Evolutionary conservation across 1,140 invertebrate genomes (phyloP), one percentile per base, ranked within the genome.

Genomic region (Brachionus koreanus): DNA sequence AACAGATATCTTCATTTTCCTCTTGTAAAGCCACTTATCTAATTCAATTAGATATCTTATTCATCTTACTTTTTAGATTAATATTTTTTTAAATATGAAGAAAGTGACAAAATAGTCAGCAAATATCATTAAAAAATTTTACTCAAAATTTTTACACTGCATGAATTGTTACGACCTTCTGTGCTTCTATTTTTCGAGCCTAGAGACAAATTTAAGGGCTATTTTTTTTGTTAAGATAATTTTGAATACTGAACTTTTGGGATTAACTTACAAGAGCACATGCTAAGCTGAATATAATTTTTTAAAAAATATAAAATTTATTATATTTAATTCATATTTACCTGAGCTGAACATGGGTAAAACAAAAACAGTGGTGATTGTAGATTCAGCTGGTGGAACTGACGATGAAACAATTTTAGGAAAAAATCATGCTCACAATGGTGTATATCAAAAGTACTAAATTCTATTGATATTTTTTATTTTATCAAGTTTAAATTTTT

Each of bases 321-420:
- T 16, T 39, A 19, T 37, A 39, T 37, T 37, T 69, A 16, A 69
- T 39, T 9, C 19, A 25, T 6, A 7, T 19, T 9, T 57, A 57
- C 16, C 19, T 57, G 19, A 57, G 49, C 19, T 39, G 35, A 37
- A 16, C 16, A 69, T 69, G 65, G 33, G 33, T 69, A 69, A 69
- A 19, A 65, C 25, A 35, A 65, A 37, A 69, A 39, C 65, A 10
- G 35, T 69, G 7, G 65, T 69, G 5, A 39, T 69, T 37, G 65
- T 69, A 12, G 65, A 69, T 69, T 69, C 65, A 39, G 65, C 65
- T 19, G 65, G 65, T 13, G 65, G 65, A 19, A 69, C 65, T 12
- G 65, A 69, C 35, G 65, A 69, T 39, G 65, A 69, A 39, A 16
- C 12, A 6, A 39, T 39, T 12, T 19, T 39, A 6, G 65, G 13